phyloP scores from a whole-genome alignment of 2,888 invertebrate species.

The Erebia aethiops region DNA sequence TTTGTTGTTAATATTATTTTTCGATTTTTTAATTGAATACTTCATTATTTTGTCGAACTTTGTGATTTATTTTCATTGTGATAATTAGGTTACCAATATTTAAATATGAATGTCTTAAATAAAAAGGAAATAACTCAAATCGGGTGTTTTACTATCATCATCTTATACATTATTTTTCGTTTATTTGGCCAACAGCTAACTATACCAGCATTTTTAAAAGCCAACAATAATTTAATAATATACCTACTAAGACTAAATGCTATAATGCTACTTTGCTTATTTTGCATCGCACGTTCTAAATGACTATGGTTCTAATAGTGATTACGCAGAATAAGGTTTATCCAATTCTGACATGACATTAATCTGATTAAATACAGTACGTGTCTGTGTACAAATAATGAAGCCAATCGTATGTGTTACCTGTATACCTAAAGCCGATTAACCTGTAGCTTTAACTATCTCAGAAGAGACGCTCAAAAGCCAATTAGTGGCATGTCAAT shows the following conservation, averaged over 20 bases:
- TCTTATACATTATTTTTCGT: too few relatives aligned
- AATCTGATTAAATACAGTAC: background rate
- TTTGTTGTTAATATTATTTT: constrained; percentile 44
- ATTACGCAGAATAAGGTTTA: too few relatives aligned
- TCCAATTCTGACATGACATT: background rate
- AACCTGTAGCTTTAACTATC: background rate
- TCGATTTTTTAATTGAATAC: constrained; percentile 39
- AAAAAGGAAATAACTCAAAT: constrained; percentile 43
- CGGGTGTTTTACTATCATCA: constrained; percentile 35
- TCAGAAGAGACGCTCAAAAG: background rate
- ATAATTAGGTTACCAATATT: constrained; percentile 57
- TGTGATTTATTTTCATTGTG: constrained; percentile 43
- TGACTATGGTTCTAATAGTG: too few relatives aligned
- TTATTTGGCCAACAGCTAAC: too few relatives aligned
- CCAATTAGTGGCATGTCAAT: background rate
- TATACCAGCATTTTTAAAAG: too few relatives aligned
- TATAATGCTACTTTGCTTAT: too few relatives aligned
- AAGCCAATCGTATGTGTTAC: background rate
- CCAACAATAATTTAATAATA: too few relatives aligned
- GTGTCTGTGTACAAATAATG: background rate
- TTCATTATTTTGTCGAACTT: constrained; percentile 37
- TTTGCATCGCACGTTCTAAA: too few relatives aligned
- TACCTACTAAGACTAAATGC: too few relatives aligned
- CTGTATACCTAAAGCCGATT: background rate
- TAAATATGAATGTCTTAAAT: constrained; percentile 47